phyloP scores from a whole-genome alignment of 2,113 vertebrate species.

The Polypterus bichir region DNA sequence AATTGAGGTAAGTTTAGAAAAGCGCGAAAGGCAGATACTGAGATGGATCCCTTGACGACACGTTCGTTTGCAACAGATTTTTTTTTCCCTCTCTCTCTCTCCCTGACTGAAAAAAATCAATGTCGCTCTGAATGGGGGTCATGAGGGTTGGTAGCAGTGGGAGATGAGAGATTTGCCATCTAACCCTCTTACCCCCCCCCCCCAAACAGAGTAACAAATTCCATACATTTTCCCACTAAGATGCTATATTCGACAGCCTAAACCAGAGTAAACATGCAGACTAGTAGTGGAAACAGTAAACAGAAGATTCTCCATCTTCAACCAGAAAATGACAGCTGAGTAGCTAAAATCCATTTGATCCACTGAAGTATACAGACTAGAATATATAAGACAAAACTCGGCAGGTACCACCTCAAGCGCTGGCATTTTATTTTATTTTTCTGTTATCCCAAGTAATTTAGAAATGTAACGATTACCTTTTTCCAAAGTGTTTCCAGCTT shows the following conservation, averaged over 20 bases:
- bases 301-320: slow-evolving; percentile 17
- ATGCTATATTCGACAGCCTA: slow-evolving; percentile 54
- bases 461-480: slow-evolving; percentile 24
- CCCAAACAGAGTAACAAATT: slow-evolving; percentile 37
- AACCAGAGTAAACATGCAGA: slow-evolving; percentile 42
- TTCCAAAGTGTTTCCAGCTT: slow-evolving; percentile 13
- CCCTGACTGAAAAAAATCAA: slow-evolving; percentile 46
- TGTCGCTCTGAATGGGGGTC: slow-evolving; percentile 72
- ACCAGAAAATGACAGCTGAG: slow-evolving; percentile 22
- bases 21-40: neutral
- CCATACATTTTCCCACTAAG: slow-evolving; percentile 52
- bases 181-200: slow-evolving; percentile 46
- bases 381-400: too few relatives aligned
- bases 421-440: slow-evolving; percentile 5
- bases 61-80: slow-evolving; percentile 12
- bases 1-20: slow-evolving; percentile 9
- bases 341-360: slow-evolving; percentile 19
- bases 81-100: slow-evolving; percentile 10
- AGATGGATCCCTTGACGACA: slow-evolving; percentile 15
- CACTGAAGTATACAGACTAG: neutral
- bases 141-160: slow-evolving; percentile 59
- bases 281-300: slow-evolving; percentile 10
- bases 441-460: slow-evolving; percentile 25
- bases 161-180: slow-evolving; percentile 69
- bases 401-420: neutral